A percentile compares a stretch with the other conserved stretches of the same genome.
Conservation (phyloP, 2,113 vertebrate species). For the Tiliqua scincoides region DNA sequence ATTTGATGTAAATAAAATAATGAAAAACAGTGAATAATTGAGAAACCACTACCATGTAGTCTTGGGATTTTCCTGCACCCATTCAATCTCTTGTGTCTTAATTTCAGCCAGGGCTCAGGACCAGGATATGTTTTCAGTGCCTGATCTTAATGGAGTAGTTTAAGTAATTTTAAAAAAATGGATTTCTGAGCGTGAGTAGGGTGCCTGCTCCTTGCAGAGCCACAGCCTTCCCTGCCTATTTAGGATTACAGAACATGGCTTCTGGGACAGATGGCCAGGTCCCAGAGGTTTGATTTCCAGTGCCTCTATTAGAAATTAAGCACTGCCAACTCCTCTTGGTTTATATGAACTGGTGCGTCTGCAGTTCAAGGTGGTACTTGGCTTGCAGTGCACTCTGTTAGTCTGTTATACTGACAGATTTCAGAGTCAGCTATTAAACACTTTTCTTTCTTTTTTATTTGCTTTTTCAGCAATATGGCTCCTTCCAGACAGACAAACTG, state of each 20-base stretch:
- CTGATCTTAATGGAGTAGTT: neutral
- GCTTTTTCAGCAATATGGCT: slow-evolving; percentile 73
- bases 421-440: slow-evolving; percentile 42
- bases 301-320: slow-evolving; percentile 4
- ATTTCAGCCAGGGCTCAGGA: neutral
- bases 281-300: neutral
- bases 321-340: neutral
- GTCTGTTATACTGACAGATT: rapidly evolving
- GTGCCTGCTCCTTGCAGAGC: neutral
- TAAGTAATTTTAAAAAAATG: neutral
- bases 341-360: neutral
- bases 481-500: slow-evolving; percentile 79
- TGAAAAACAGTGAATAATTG: neutral
- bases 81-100: neutral
- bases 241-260: neutral
- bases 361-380: slow-evolving; percentile 28
- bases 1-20: neutral
- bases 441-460: slow-evolving; percentile 22
- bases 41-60: neutral
- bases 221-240: neutral
- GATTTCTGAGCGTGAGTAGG: neutral
- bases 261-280: neutral
- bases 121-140: neutral
- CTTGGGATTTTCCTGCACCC: neutral
- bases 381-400: neutral